Evolutionary conservation across 2,113 vertebrate genomes (phyloP).

Genomic region (Ranitomeya variabilis): DNA sequence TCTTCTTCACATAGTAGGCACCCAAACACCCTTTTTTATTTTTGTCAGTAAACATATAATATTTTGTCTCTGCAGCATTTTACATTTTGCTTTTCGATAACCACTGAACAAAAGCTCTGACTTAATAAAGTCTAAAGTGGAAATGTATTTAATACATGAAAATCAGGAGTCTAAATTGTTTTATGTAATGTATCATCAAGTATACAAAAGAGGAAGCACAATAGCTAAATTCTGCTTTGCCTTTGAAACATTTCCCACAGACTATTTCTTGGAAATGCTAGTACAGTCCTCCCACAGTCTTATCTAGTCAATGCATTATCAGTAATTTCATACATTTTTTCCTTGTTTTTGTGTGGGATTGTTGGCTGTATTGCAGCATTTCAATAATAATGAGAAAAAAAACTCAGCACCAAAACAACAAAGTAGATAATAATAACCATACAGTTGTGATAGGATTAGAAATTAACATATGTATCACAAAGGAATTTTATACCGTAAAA

Average conservation of each 20-base stretch:
- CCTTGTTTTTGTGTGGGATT: not conserved
- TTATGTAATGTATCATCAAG: not conserved
- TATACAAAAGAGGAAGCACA: not conserved
- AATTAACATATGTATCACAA: slow-evolving; percentile 3
- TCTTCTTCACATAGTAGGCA: no score
- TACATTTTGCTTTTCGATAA: not conserved
- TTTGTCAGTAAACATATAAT: not conserved
- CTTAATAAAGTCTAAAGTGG: not conserved
- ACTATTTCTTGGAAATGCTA: slow-evolving; percentile 15
- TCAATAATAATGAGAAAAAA: slow-evolving; percentile 9
- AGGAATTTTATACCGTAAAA: not conserved
- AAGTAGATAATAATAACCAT: slow-evolving; percentile 5
- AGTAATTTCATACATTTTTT: slow-evolving; percentile 7
- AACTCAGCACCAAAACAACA: not conserved
- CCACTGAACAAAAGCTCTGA: not conserved
- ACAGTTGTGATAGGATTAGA: not conserved
- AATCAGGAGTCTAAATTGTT: not conserved
- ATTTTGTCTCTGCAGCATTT: not conserved
- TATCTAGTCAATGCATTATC: slow-evolving; percentile 21
- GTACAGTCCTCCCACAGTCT: slow-evolving; percentile 5
- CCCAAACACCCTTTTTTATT: not conserved
- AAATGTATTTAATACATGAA: not conserved
- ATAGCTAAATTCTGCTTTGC: not conserved
- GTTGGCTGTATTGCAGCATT: not conserved
- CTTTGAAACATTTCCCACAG: slow-evolving; percentile 13